Base-by-base conservation (phyloP, 2,888 invertebrate genomes). In the Teleogryllus oceanicus region DNA sequence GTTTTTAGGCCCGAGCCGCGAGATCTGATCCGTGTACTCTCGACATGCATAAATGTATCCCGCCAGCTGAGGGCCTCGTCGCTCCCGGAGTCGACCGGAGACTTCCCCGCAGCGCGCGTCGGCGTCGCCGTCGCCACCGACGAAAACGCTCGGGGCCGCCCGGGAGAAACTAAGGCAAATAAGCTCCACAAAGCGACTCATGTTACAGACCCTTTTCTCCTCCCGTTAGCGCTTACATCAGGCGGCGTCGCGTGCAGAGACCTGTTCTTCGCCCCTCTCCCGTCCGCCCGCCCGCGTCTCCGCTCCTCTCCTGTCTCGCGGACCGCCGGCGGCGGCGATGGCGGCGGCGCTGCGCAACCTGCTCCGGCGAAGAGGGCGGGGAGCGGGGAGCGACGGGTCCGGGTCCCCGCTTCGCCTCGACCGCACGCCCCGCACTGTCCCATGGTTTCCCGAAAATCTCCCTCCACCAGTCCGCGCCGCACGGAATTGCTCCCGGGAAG, bases 81-180 rank as follows among this genome's bases (percentile, higher is more conserved):
- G 62, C 16, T 62, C 62, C 18, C 62, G 13, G 62, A 13, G 62
- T 18, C 62, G 62, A 62, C 62, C 4, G 62, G 16, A 16, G 62
- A 62, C 18, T 13, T 16, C 18, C 16, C 62, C 16, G 4, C 18
- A 18, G 62, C 62, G 24, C 24, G 2, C 24, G 62, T 2, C 62
- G 62, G 2, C 62, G 62, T 13, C 62, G 62, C 16, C 62, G 62
- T 16, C 13, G 62, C 16, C 62, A 18, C 16, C 62, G 62, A 62
- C 62, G 16, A 62, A 62, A 62, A 62, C 62, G 62, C 62, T 62
- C 62, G 16, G 62, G 62, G 62, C 62, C 62, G 13, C 62, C 13
- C 62, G 62, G 62, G 62, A 62, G 62, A 62, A 62, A 62, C 62
- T 62, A 62, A 62, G 62, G 62, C 62, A 62, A 62, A 62, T 62